Percentiles rank a stretch among this genome's conserved stretches.
phyloP scores from a whole-genome alignment of 1,140 invertebrate species.

The Aphaenogaster ashmeadi region DNA sequence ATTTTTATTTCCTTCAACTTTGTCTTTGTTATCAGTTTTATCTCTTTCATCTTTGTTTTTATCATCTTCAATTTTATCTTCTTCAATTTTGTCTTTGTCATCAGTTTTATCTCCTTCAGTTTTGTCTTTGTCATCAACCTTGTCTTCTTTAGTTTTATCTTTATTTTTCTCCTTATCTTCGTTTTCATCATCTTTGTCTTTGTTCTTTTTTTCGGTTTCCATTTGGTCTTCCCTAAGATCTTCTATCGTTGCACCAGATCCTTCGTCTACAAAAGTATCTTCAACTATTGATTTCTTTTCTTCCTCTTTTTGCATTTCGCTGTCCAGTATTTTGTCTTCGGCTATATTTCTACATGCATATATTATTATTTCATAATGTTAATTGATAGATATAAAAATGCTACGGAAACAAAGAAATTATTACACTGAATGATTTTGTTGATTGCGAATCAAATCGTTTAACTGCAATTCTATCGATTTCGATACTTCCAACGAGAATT shows the following conservation, averaged over 20 bases:
- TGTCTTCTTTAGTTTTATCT: not conserved
- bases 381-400: not conserved
- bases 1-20: not conserved
- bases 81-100: not conserved
- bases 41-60: not conserved
- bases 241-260: not conserved
- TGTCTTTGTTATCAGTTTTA: not conserved
- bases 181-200: not conserved
- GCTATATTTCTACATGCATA: conserved; percentile 61
- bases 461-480: conserved; percentile 5
- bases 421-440: conserved; percentile 31
- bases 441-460: conserved; percentile 7
- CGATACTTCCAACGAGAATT: not conserved
- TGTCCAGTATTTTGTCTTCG: conserved; percentile 6
- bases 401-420: not conserved
- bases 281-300: not conserved
- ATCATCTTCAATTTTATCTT: not conserved
- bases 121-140: not conserved
- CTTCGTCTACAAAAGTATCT: conserved; percentile 8
- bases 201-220: not conserved
- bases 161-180: not conserved
- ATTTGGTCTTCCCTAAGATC: conserved; percentile 20
- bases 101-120: not conserved
- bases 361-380: conserved; percentile 12
- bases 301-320: conserved; percentile 11